A percentile compares a stretch with the other conserved stretches of the same genome.
Evolutionary conservation across 92 coral and sea anemone genomes (phyloP).

Genomic region (Siderastrea radians): DNA sequence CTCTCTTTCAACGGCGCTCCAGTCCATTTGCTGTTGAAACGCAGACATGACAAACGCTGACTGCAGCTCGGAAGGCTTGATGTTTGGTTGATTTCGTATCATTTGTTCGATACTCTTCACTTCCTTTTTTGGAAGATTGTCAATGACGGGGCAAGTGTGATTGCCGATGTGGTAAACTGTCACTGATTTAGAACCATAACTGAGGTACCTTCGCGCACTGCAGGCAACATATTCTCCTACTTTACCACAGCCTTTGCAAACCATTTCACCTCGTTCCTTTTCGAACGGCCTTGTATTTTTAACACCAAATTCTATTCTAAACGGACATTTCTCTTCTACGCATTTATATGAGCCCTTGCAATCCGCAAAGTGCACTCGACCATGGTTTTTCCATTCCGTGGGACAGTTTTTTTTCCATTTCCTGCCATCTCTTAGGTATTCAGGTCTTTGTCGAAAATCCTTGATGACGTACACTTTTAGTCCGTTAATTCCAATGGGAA

Average conservation of each 20-base stretch:
- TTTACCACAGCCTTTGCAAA: constrained; percentile 33
- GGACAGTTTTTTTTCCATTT: constrained; percentile 56
- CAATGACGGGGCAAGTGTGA: constrained; percentile 76
- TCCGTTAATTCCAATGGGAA: constrained; percentile 60
- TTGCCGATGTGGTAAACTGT: constrained; percentile 73
- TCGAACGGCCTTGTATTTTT: constrained; percentile 11
- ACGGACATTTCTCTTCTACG: constrained; percentile 45
- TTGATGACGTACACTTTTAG: constrained; percentile 31
- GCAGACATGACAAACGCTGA: constrained; percentile 48
- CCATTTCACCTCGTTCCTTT: constrained; percentile 14
- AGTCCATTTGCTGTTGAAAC: constrained; percentile 58
- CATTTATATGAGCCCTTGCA: constrained; percentile 12
- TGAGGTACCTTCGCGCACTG: constrained; percentile 53
- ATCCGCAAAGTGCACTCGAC: constrained; percentile 42
- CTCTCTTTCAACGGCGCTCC: constrained; percentile 59
- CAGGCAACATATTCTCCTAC: constrained; percentile 51
- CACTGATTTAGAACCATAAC: constrained; percentile 58
- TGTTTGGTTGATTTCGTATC: constrained; percentile 51
- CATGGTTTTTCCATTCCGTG: constrained; percentile 38
- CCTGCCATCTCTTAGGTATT: constrained; percentile 37
- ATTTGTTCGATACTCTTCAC: constrained; percentile 35
- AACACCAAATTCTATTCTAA: constrained; percentile 25
- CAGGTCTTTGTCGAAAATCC: constrained; percentile 2
- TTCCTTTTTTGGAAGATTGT: constrained; percentile 12
- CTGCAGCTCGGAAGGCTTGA: constrained; percentile 61